phyloP scores from a whole-genome alignment of 92 coral and sea anemone species.

The Zoanthus solanderi region DNA sequence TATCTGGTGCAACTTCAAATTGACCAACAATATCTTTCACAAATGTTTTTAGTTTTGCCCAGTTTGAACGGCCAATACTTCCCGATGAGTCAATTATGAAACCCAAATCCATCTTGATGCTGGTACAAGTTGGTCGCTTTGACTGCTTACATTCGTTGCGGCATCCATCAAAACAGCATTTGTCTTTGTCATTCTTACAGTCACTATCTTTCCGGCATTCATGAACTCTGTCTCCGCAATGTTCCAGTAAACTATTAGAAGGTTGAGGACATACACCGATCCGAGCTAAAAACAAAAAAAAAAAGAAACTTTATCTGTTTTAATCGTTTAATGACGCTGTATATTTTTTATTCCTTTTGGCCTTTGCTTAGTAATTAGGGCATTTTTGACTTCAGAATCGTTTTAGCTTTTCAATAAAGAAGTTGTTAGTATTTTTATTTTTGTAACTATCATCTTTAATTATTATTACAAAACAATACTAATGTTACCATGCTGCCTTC shows the following conservation, averaged over 20 bases:
- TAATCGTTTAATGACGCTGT: too few species aligned
- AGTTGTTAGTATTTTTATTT: too few species aligned
- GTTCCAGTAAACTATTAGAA: neutral
- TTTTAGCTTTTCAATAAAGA: too few species aligned
- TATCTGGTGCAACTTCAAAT: conserved; percentile 1
- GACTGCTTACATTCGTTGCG: neutral
- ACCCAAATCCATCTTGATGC: conserved; percentile 12
- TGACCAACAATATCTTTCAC: neutral
- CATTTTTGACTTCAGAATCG: too few species aligned
- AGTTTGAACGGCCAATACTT: conserved; percentile 37
- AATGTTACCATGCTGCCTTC: too few species aligned
- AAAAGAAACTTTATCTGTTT: too few species aligned
- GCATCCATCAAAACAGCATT: conserved; percentile 44
- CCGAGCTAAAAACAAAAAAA: conserved; percentile 15
- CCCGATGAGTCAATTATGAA: conserved; percentile 40
- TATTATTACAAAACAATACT: too few species aligned
- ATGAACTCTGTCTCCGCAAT: neutral
- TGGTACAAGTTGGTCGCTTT: conserved; percentile 8
- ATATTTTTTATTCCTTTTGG: too few species aligned
- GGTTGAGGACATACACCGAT: conserved; percentile 37
- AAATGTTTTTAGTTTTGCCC: conserved; percentile 24
- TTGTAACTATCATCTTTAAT: too few species aligned
- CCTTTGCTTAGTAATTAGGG: too few species aligned
- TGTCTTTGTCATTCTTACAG: neutral
- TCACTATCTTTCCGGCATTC: neutral